Evolutionary conservation across 1,140 invertebrate genomes (phyloP), one percentile per base, ranked within the genome.

Genomic region (Brachionus manjavacas): DNA sequence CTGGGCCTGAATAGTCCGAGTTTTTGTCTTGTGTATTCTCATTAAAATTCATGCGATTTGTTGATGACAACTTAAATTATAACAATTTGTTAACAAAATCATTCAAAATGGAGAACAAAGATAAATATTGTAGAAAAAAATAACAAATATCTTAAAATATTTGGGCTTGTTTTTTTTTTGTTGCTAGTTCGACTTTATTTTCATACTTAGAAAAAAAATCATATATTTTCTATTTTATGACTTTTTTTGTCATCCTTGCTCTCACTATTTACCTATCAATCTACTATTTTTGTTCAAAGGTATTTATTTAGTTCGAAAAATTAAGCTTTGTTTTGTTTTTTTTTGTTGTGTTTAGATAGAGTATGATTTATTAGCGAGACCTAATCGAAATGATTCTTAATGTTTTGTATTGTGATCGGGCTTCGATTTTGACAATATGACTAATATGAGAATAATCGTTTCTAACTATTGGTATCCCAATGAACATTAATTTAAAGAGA

Each of bases 221-320:
- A 74, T 74, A 41, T 74, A 16, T 74, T 46, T 74, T 74, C 31
- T 74, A 74, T 74, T 74, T 74, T 74, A 74, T 74, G 70, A 74
- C 70, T 74, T 76, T 76, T 76, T 76, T 76, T 46, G n/a, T 49
- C 23, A 41, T 74, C 16, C 16, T 41, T 74, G 35, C 52, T 23
- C 52, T 1, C n/a, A n/a, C 52, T 70, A 70, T 70, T 70, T 70
- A 70, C 66, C 66, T n/a, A 74, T 41, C 70, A 46, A 41, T 74
- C 9, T 74, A 16, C 35, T 74, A 41, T 74, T 74, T 74, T 74
- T 74, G 31, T 74, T 74, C 35, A 68, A 68, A 68, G 66, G 66
- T 68, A 68, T 68, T 68, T 68, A 68, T 68, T 68, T 74, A 41
- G 31, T 74, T 74, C 39, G 8, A 74, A 74, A 74, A 23, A 74